These are phyloP conservation scores for Microtus montanus DNA, from an alignment of 2,113 vertebrate species.

Conservation along the genomic window DNA sequence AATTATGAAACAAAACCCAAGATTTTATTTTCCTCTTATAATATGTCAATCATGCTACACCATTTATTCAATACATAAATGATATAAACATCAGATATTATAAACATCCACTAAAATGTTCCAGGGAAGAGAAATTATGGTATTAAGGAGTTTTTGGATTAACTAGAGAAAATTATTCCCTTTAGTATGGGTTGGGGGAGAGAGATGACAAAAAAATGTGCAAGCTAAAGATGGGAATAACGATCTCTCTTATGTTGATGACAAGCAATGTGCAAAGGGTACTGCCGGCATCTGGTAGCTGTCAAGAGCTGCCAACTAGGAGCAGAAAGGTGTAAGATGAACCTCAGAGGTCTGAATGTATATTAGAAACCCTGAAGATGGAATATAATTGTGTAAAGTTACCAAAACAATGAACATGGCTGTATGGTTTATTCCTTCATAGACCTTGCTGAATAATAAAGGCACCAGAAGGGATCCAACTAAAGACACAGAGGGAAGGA, in stretches of 20 bases:
- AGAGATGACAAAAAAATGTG: conserved; percentile 20
- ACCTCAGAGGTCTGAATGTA: neutral
- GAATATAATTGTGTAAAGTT: neutral
- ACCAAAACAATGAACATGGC: neutral
- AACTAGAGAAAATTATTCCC: neutral
- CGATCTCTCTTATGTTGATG: neutral
- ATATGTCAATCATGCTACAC: neutral
- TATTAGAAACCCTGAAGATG: neutral
- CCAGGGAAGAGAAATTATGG: conserved; percentile 11
- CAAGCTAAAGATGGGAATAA: neutral
- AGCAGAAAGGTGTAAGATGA: neutral
- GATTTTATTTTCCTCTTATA: neutral
- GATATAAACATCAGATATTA: neutral
- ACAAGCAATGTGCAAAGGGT: neutral
- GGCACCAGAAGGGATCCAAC: neutral
- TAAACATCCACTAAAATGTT: neutral
- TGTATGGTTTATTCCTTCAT: neutral
- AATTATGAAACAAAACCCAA: neutral
- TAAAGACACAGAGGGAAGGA: neutral
- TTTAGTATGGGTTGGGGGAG: neutral
- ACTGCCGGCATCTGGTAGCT: neutral
- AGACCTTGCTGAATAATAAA: neutral
- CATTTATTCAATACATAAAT: conserved; percentile 13
- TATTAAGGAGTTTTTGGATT: neutral
- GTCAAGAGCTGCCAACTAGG: neutral